Conservation (phyloP, 2,888 invertebrate genomes). For the Agrochola lota region DNA sequence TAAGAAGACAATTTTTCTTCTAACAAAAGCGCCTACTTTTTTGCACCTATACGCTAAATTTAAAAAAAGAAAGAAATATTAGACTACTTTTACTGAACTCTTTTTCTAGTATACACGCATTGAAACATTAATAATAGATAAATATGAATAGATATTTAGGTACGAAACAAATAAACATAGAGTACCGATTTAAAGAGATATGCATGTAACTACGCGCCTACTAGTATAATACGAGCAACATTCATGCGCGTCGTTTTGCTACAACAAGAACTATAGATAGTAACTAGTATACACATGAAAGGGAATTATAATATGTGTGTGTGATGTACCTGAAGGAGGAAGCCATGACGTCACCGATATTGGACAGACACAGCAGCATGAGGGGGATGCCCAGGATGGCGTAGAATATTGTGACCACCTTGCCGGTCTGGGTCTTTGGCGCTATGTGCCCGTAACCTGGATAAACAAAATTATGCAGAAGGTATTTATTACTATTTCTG, state of each 20-base stretch:
- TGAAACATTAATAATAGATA: background rate
- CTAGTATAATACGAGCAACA: background rate
- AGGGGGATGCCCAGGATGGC: constrained; percentile 98
- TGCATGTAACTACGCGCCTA: constrained; percentile 3
- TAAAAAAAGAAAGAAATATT: too few relatives aligned
- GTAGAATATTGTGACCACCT: constrained; percentile 98
- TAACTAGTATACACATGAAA: background rate
- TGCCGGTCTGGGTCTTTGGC: constrained; percentile 97
- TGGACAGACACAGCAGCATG: constrained; percentile 98
- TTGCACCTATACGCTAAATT: background rate
- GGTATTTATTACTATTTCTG: background rate
- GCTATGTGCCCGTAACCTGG: constrained; percentile 98
- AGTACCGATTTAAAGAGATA: background rate
- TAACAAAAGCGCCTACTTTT: background rate
- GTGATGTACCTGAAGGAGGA: constrained; percentile 93
- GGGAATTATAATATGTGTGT: too few relatives aligned
- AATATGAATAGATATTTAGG: background rate
- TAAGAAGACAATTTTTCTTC: background rate
- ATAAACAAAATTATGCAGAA: constrained; percentile 40
- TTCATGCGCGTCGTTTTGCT: background rate
- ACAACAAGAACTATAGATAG: background rate
- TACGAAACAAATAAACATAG: background rate
- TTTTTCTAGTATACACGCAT: background rate
- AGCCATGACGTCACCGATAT: constrained; percentile 98
- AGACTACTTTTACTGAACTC: background rate